phyloP scores from a whole-genome alignment of 2,888 invertebrate genomes.

The Limenitis camilla region DNA sequence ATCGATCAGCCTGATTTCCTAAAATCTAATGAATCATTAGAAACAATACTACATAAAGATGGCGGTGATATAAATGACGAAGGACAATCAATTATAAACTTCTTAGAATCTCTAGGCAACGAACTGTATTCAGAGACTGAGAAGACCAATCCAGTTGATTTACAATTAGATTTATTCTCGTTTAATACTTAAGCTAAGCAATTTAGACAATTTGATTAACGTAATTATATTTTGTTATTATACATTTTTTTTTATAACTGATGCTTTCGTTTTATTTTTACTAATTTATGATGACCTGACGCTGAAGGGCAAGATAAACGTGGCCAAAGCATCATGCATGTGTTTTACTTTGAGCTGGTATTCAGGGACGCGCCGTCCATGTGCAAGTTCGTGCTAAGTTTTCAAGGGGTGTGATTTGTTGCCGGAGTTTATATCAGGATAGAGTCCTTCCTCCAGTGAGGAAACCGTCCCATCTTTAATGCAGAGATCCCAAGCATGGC shows the following conservation, averaged over 20 bases:
- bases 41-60: conserved; percentile 44
- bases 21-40: conserved; percentile 45
- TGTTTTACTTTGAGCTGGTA: no score
- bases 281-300: not conserved
- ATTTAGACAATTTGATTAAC: conserved; percentile 10
- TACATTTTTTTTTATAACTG: conserved; percentile 17
- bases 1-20: conserved; percentile 32
- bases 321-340: no score
- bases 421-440: no score
- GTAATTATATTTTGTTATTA: conserved; percentile 16
- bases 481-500: no score
- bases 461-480: no score
- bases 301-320: not conserved
- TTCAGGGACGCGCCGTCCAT: no score
- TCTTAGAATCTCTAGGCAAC: conserved; percentile 57
- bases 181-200: conserved; percentile 41
- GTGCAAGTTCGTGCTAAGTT: no score
- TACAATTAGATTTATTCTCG: conserved; percentile 62
- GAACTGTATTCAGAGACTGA: conserved; percentile 61
- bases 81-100: conserved; percentile 59
- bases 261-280: conserved; percentile 4
- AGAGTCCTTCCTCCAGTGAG: no score
- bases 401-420: no score
- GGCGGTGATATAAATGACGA: conserved; percentile 30
- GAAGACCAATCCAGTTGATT: conserved; percentile 57